Conservation (phyloP, 2,797 vertebrate species). For the Semotilus atromaculatus region DNA sequence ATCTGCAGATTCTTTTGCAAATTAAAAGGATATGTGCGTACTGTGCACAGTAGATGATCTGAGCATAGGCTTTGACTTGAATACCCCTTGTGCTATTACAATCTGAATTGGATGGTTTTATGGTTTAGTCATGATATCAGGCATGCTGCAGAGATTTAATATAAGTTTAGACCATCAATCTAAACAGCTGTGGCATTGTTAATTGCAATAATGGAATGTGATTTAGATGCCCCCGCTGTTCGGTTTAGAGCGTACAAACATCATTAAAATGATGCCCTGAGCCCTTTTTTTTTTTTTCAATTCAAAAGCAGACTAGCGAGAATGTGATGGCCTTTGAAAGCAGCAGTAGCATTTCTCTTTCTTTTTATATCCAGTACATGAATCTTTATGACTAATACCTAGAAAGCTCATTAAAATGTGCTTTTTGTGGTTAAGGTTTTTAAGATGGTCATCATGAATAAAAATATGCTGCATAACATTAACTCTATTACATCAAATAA, state of each 20-base stretch:
- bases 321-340: conserved; percentile 30
- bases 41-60: not conserved
- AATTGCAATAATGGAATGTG: conserved; percentile 38
- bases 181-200: conserved; percentile 43
- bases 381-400: not conserved
- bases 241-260: conserved; percentile 40
- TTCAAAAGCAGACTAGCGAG: not conserved
- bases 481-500: not conserved
- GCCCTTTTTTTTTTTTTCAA: conserved; percentile 43
- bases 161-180: conserved; percentile 1
- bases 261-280: conserved; percentile 52
- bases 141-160: not conserved
- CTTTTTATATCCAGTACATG: not conserved
- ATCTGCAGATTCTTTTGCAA: too few species aligned
- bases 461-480: not conserved
- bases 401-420: not conserved
- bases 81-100: not conserved
- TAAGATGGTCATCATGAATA: not conserved
- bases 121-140: conserved; percentile 20
- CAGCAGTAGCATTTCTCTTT: not conserved
- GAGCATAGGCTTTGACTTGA: not conserved
- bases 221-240: conserved; percentile 38
- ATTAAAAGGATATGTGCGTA: not conserved
- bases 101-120: conserved; percentile 2
- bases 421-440: not conserved